Evolutionary conservation across 2,888 invertebrate species (phyloP), one percentile per base, ranked within the genome.

Genomic region (Philhelius pedissequus): DNA sequence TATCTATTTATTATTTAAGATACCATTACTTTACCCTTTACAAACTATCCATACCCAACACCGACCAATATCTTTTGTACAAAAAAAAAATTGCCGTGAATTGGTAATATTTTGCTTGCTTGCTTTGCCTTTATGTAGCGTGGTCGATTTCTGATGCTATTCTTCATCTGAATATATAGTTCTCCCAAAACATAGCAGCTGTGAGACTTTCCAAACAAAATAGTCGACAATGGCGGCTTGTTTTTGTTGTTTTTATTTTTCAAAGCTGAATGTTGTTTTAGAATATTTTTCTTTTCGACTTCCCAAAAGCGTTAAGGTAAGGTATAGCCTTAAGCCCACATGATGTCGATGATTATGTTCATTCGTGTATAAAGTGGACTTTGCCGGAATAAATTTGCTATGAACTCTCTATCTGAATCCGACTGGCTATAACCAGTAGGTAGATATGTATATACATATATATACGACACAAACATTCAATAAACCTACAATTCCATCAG

Each of bases 341-440:
- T 64, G 80, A 80, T 75, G 54, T 64, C 78, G 68, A 73, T 73
- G 82, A 82, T 82, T 68, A 78, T 78, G 83, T 75, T 79, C 83
- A 79, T 35, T 79, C 79, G 74, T 74, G 74, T 83, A 79, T 83
- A 70, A 83, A 83, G 83, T 74, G 38, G 43, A 54, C 40, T 80
- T 64, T 56, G 73, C 20, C 25, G 52, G 83, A 78, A 83, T 83
- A 83, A 62, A 69, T 78, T 78, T 69, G 6, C 74, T 22, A 25
- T 15, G 32, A n/a, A n/a, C 69, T 30, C 25, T 58, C 54, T 56
- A n/a, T 54, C 22, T 30, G n/a, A 32, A 27, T 9, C 8, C 15
- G 15, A 22, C 35, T 40, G 2, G 38, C 58, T 38, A n/a, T 52
- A 45, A 6, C 30, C 11, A n/a, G n/a, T n/a, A n/a, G n/a, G n/a